Evolutionary conservation across 2,888 invertebrate genomes (phyloP).

Genomic region (Elmis aenea): DNA sequence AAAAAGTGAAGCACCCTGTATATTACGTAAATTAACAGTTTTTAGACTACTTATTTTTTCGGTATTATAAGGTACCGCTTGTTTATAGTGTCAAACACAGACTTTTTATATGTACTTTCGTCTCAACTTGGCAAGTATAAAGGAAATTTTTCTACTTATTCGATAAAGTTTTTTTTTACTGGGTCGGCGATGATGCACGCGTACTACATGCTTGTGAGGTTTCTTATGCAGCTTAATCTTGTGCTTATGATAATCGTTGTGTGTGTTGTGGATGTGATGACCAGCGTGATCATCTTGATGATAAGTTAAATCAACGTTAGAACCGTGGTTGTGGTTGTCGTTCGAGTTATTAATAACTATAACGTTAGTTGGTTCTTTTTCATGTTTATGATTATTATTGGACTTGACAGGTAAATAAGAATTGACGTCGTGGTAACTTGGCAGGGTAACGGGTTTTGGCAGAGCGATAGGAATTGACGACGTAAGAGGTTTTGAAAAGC

Average conservation of each 20-base stretch:
- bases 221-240: not conserved
- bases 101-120: no score
- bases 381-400: not conserved
- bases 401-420: not conserved
- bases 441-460: not conserved
- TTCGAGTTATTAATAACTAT: conserved; percentile 34
- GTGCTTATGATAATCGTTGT: not conserved
- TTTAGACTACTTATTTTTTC: no score
- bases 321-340: conserved; percentile 19
- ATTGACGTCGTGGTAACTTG: not conserved
- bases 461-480: no score
- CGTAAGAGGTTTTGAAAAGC: no score
- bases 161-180: not conserved
- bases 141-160: not conserved
- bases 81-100: no score
- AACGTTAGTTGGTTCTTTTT: conserved; percentile 17
- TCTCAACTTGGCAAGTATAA: not conserved
- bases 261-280: not conserved
- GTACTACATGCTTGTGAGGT: no score
- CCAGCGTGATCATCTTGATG: not conserved
- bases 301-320: not conserved
- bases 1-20: no score
- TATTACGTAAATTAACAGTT: no score
- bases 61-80: no score
- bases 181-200: not conserved